Evolutionary conservation across 2,888 invertebrate genomes (phyloP).

Genomic region (Sarcophaga rosellei): DNA sequence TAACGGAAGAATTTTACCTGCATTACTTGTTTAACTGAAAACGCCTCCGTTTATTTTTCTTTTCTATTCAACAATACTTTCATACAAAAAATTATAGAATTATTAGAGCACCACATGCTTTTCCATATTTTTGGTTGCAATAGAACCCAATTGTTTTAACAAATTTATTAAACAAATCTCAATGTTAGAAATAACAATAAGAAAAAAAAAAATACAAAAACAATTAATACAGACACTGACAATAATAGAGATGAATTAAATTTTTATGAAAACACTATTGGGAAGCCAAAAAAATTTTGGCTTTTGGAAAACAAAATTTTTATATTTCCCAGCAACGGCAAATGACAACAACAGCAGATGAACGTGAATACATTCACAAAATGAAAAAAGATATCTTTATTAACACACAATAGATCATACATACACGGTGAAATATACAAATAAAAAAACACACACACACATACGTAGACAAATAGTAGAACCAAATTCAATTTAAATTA

Average conservation of each 20-base stretch:
- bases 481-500: constrained; percentile 4
- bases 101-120: no score
- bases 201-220: neutral
- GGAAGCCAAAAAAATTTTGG: constrained; percentile 4
- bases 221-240: neutral
- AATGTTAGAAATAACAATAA: neutral
- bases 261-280: neutral
- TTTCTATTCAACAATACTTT: no score
- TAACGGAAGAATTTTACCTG: no score
- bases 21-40: no score
- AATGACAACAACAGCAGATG: neutral
- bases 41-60: no score
- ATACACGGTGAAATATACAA: no score
- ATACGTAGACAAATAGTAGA: neutral
- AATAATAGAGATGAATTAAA: neutral
- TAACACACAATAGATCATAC: no score
- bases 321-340: neutral
- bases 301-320: neutral
- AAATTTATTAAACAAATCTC: no score
- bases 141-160: no score
- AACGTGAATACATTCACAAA: neutral
- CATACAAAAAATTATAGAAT: no score
- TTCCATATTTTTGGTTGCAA: no score
- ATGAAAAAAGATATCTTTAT: neutral
- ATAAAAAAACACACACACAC: neutral